Evolutionary conservation across 2,113 vertebrate genomes (phyloP), one percentile per base, ranked within the genome.

Genomic region (Tragelaphus imberbis): DNA sequence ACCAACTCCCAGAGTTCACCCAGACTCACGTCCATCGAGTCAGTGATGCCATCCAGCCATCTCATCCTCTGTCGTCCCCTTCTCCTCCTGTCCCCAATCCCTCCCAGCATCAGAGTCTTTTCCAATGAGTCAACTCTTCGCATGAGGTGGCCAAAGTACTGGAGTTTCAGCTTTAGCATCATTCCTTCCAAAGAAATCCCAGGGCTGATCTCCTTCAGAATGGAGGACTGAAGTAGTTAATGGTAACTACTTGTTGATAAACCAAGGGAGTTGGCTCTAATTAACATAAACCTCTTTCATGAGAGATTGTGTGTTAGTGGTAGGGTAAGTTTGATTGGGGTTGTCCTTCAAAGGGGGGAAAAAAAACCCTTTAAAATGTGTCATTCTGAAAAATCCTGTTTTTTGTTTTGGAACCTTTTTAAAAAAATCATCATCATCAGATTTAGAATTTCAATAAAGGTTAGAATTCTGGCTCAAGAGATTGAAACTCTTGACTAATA

Each of bases 171-270:
- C 44, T 44, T 44, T 44, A 44, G 44, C 44, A 44, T 5, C 44
- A 44, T 44, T 44, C 44, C 44, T 44, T 44, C 44, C 44, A 44
- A 44, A 44, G 44, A 44, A 44, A 44, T 44, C 44, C 44, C 44
- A 44, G 44, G 44, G 44, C 44, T 44, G 44, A 44, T 44, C 44
- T 44, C 44, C 44, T 44, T 44, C 44, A 44, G 44, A 44, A 44
- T 5, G 44, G 44, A 44, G 44, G 44, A 44, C 44, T 44, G 44
- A 44, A 44, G 44, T 44, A 44, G 44, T 94, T 84, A 94, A 92
- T 91, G 84, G 17, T 94, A 96, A 79, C 82, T 82, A 96, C 92
- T 97, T 96, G 95, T 84, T 92, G 88, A 93, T 89, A 97, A 97
- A 93, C 61, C 90, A 93, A 95, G 77, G 65, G 95, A 87, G 88